phyloP scores from a whole-genome alignment of 1,140 invertebrate genomes.

The Habropoda laboriosa region DNA sequence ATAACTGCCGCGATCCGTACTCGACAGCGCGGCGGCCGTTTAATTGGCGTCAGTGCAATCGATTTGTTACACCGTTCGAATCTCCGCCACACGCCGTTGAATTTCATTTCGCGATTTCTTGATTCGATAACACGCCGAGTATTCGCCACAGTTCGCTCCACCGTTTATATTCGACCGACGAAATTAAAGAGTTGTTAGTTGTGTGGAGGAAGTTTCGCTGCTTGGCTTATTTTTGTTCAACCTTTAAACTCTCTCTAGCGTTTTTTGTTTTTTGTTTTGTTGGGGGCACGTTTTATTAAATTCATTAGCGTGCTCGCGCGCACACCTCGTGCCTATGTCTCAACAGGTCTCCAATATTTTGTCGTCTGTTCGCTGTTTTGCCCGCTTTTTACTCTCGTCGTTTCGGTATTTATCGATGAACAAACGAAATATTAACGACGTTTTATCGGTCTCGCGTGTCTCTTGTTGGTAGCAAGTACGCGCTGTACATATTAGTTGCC shows the following conservation, averaged over 20 bases:
- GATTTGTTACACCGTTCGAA: slow-evolving; percentile 24
- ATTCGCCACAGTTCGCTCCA: not conserved
- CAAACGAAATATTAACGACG: not conserved
- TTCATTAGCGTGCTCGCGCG: slow-evolving; percentile 34
- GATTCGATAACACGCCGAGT: slow-evolving; percentile 8
- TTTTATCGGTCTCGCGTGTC: no score
- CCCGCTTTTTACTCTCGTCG: not conserved
- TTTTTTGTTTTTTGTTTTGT: not conserved
- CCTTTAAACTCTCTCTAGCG: no score
- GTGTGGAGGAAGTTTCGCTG: no score
- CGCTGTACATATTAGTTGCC: no score
- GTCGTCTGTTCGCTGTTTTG: not conserved
- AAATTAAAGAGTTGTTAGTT: slow-evolving; percentile 31
- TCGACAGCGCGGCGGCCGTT: not conserved
- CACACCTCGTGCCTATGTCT: not conserved
- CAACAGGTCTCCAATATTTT: slow-evolving; percentile 27
- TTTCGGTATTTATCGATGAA: not conserved
- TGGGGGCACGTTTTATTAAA: slow-evolving; percentile 29
- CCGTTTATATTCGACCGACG: not conserved
- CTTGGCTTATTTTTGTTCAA: no score
- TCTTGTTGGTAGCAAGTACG: no score
- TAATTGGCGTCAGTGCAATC: slow-evolving; percentile 13
- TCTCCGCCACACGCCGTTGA: not conserved
- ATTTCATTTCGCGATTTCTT: slow-evolving; percentile 34
- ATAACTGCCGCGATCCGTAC: not conserved